Conservation (phyloP, 2,113 vertebrate species). For the Misgurnus mizolepis region DNA sequence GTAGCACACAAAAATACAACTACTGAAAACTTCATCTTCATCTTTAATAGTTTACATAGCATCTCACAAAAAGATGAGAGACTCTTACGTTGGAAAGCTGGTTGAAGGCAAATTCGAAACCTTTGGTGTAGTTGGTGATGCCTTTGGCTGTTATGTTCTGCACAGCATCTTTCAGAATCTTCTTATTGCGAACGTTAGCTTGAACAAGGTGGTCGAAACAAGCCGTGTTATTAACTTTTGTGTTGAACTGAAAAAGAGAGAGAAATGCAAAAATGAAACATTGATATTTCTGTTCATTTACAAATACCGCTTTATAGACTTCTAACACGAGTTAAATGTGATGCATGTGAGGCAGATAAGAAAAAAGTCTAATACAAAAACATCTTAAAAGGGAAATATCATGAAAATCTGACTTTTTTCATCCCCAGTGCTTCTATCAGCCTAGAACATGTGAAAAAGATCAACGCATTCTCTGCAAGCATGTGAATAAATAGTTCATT, state of each 20-base stretch:
- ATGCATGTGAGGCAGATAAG: too few species aligned
- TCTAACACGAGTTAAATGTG: neutral
- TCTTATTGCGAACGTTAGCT: slow-evolving; percentile 98
- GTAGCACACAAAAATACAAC: slow-evolving; percentile 23
- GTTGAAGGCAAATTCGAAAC: slow-evolving; percentile 96
- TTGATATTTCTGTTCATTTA: neutral
- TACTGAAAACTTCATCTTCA: neutral
- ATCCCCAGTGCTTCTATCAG: too few species aligned
- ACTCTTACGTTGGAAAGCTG: slow-evolving; percentile 88
- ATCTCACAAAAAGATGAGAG: too few species aligned
- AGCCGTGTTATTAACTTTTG: slow-evolving; percentile 90
- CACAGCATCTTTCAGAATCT: slow-evolving; percentile 94
- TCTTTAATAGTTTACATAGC: neutral
- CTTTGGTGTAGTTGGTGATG: slow-evolving; percentile 97
- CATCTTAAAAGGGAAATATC: too few species aligned
- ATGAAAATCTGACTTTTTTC: too few species aligned
- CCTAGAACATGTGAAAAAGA: too few species aligned
- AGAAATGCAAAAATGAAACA: neutral
- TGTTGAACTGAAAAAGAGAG: slow-evolving; percentile 85
- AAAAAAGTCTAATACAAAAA: too few species aligned
- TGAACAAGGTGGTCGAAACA: slow-evolving; percentile 97
- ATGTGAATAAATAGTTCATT: too few species aligned
- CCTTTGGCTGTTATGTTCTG: slow-evolving; percentile 96
- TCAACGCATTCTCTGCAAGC: too few species aligned
- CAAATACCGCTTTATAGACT: neutral